Percentiles rank a stretch among this genome's conserved stretches.
Conservation (phyloP, 2,888 invertebrate genomes). For the Dusona sp. region DNA sequence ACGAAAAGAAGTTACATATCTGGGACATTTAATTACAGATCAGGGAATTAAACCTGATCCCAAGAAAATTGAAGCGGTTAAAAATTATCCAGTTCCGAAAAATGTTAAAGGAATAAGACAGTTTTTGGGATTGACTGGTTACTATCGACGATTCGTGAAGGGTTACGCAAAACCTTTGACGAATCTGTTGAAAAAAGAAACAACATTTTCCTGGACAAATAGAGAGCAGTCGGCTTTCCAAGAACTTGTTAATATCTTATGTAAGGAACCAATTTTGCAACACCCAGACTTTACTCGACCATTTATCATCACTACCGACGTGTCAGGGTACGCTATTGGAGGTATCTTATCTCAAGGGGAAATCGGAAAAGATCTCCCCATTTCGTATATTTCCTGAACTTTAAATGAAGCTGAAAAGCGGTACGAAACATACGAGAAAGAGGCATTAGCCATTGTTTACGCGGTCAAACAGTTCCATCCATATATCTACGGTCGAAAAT, state of each 20-base stretch:
- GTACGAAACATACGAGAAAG: constrained; percentile 29
- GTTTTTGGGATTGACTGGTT: constrained; percentile 51
- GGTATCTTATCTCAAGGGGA: too few relatives aligned
- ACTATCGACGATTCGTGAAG: constrained; percentile 53
- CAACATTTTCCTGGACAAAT: neutral
- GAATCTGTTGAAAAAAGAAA: too few relatives aligned
- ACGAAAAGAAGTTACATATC: too few relatives aligned
- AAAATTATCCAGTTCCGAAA: constrained; percentile 43
- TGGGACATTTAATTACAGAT: too few relatives aligned
- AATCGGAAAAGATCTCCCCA: too few relatives aligned
- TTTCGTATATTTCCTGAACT: constrained; percentile 31
- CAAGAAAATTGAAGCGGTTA: constrained; percentile 39
- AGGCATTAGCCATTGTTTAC: too few relatives aligned
- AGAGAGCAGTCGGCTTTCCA: constrained; percentile 48
- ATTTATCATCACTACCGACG: constrained; percentile 73
- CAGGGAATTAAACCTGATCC: too few relatives aligned
- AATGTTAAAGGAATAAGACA: constrained; percentile 39
- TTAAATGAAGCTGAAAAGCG: constrained; percentile 43
- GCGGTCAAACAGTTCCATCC: constrained; percentile 51
- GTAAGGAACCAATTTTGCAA: constrained; percentile 44
- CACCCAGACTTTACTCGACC: constrained; percentile 72
- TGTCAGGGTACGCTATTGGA: constrained; percentile 23
- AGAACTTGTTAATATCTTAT: constrained; percentile 43
- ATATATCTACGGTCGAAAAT: constrained; percentile 36
- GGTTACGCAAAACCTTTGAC: constrained; percentile 36